phyloP scores from a whole-genome alignment of 2,797 vertebrate species.

The Helicolenus hilgendorfi region DNA sequence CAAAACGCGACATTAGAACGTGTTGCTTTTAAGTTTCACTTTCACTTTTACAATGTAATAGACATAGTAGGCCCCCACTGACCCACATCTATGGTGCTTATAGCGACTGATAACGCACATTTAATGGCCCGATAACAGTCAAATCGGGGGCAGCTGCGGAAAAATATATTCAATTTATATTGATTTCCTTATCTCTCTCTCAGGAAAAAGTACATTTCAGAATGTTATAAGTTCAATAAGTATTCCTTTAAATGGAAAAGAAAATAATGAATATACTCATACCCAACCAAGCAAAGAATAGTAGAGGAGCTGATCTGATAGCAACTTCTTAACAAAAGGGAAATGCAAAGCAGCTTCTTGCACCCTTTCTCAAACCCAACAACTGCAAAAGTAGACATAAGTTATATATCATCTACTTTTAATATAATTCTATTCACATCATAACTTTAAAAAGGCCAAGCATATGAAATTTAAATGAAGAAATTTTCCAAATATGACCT shows the following conservation, averaged over 20 bases:
- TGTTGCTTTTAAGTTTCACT: too few species aligned
- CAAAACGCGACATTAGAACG: too few species aligned
- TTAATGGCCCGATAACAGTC: background rate
- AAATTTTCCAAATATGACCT: conserved; percentile 1
- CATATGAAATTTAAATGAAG: background rate
- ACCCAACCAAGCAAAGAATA: background rate
- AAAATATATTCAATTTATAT: background rate
- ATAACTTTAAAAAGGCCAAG: background rate
- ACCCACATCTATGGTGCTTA: background rate
- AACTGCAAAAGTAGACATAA: background rate
- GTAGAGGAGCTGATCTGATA: background rate
- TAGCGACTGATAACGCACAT: background rate
- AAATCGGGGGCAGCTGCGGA: background rate
- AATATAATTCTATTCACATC: background rate
- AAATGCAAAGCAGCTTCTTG: background rate
- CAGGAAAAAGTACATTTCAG: background rate
- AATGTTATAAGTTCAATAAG: background rate
- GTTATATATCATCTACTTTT: background rate
- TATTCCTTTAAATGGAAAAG: background rate
- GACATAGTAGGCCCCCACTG: too few species aligned
- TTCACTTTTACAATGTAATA: too few species aligned
- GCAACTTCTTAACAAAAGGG: background rate
- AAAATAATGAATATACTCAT: background rate
- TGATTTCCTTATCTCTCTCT: background rate
- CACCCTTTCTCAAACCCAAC: background rate